phyloP scores from a whole-genome alignment of 2,888 invertebrate species.

The Rosalia funebris region DNA sequence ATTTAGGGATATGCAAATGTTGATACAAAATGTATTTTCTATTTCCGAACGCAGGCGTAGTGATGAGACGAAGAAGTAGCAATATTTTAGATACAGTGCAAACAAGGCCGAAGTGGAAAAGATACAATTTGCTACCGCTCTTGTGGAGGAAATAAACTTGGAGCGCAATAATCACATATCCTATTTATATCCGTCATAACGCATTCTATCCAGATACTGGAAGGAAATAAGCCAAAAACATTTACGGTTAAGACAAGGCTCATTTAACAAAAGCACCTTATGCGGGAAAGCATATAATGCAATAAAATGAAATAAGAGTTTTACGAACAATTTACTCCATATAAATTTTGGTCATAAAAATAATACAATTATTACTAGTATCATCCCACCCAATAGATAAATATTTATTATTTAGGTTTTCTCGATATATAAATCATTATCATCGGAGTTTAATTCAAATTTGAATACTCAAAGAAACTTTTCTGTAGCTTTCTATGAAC shows the following conservation, averaged over 20 bases:
- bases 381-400: too few species aligned
- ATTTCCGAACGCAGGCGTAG: background rate
- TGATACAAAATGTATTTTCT: background rate
- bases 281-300: conserved; percentile 3
- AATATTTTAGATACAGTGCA: background rate
- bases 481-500: too few species aligned
- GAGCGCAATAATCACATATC: conserved; percentile 41
- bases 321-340: conserved; percentile 4
- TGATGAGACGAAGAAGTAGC: background rate
- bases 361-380: too few species aligned
- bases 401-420: too few species aligned
- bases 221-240: conserved; percentile 34
- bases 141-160: conserved; percentile 30
- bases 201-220: conserved; percentile 18
- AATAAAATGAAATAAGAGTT: background rate
- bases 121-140: conserved; percentile 34
- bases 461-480: too few species aligned
- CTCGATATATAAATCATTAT: too few species aligned
- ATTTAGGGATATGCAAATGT: too few species aligned
- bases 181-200: conserved; percentile 43
- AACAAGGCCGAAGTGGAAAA: conserved; percentile 12
- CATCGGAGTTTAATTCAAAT: too few species aligned
- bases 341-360: background rate
- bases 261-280: conserved; percentile 39
- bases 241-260: conserved; percentile 23